phyloP scores from a whole-genome alignment of 2,888 invertebrate genomes.

The Acrocyrtus sp. region DNA sequence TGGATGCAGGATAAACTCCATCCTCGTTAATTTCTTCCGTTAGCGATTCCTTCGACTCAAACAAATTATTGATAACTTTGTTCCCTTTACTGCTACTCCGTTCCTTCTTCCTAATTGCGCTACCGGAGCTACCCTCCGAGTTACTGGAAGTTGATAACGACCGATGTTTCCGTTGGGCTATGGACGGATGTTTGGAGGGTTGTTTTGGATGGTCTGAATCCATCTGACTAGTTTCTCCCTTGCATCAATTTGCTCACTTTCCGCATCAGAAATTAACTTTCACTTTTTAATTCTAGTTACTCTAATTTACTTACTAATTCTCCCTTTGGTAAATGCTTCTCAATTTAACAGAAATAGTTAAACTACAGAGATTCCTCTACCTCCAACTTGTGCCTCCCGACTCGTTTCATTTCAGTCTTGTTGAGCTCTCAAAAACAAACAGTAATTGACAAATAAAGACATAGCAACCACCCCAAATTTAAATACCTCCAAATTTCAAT shows the following conservation, averaged over 20 bases:
- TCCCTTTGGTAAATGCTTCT: no score
- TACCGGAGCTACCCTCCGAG: slow-evolving; percentile 7
- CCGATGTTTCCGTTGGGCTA: slow-evolving; percentile 26
- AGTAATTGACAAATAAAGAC: no score
- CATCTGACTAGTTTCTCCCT: slow-evolving; percentile 12
- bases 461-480: no score
- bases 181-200: slow-evolving; percentile 51
- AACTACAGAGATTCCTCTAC: no score
- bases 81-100: slow-evolving; percentile 26
- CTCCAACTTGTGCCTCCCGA: no score
- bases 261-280: no score
- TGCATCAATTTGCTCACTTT: not conserved
- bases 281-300: no score
- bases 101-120: slow-evolving; percentile 9
- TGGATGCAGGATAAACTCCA: not conserved
- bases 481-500: no score
- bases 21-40: slow-evolving; percentile 11
- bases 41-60: slow-evolving; percentile 26
- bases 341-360: no score
- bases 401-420: no score
- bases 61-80: slow-evolving; percentile 24
- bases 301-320: no score
- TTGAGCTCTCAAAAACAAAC: no score
- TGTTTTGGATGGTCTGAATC: slow-evolving; percentile 42
- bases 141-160: slow-evolving; percentile 1